Evolutionary conservation across 2,888 invertebrate species (phyloP).

Genomic region (Aleiodes leptofemur): DNA sequence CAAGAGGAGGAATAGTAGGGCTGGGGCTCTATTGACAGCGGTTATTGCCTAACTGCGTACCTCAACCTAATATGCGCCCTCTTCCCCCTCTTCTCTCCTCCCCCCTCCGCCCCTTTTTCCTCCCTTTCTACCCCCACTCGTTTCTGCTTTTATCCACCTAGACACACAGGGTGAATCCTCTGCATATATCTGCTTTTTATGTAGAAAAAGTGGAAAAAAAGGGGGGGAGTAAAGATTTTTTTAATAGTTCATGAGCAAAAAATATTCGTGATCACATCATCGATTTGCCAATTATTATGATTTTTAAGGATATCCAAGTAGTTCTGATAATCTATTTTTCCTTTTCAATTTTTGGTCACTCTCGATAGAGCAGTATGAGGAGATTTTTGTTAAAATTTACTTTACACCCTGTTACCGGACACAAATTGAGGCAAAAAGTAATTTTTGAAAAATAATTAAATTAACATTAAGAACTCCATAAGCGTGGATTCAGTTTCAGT

Average conservation of each 20-base stretch:
- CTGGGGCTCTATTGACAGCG: constrained; percentile 75
- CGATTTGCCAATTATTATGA: too few relatives aligned
- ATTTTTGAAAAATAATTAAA: too few relatives aligned
- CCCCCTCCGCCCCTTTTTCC: constrained; percentile 49
- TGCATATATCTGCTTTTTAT: constrained; percentile 11
- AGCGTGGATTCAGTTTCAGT: too few relatives aligned
- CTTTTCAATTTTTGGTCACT: too few relatives aligned
- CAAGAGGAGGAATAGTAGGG: constrained; percentile 60
- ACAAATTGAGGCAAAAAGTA: too few relatives aligned
- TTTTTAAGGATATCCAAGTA: too few relatives aligned
- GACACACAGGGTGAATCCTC: constrained; percentile 16
- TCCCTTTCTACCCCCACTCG: constrained; percentile 44
- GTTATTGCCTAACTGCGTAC: constrained; percentile 76
- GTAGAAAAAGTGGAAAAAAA: background rate
- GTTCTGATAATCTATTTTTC: too few relatives aligned
- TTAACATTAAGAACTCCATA: too few relatives aligned
- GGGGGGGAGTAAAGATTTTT: background rate
- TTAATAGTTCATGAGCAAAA: background rate
- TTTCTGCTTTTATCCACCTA: constrained; percentile 6
- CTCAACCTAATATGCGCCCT: constrained; percentile 75
- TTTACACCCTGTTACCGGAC: too few relatives aligned
- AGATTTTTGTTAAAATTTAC: too few relatives aligned
- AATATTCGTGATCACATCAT: too few relatives aligned
- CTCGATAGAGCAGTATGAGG: too few relatives aligned
- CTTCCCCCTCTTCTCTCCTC: constrained; percentile 61